A percentile compares a stretch with the other conserved stretches of the same genome.
These are phyloP conservation scores for Pelochelys cantorii DNA, from an alignment of 2,797 vertebrate genomes.

Conservation along the genomic window DNA sequence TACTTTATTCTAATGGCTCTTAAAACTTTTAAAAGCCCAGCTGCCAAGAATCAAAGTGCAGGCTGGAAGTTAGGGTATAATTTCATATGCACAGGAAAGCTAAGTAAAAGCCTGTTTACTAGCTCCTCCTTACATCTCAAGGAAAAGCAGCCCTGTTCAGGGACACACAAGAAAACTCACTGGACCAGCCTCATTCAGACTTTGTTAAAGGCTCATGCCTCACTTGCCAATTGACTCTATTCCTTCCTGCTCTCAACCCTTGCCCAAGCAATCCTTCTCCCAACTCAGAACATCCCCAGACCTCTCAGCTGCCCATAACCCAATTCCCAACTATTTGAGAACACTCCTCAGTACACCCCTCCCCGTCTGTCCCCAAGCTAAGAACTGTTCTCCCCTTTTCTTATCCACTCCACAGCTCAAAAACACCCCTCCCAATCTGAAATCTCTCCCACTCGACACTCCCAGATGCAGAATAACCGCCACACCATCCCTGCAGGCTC, in stretches of 20 bases:
- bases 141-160: neutral
- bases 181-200: rapidly evolving
- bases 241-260: rapidly evolving
- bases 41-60: slow-evolving; percentile 36
- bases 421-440: neutral
- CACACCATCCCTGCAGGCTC: neutral
- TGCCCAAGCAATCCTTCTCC: neutral
- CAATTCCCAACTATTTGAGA: rapidly evolving
- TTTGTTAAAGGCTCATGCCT: neutral
- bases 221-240: neutral
- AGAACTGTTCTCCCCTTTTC: neutral
- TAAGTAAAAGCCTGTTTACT: neutral
- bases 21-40: slow-evolving; percentile 56
- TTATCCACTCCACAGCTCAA: neutral
- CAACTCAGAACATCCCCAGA: neutral
- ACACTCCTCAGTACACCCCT: rapidly evolving
- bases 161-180: neutral
- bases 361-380: neutral
- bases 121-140: neutral
- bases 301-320: neutral
- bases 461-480: neutral
- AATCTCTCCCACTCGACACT: neutral
- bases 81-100: neutral
- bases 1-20: slow-evolving; percentile 33
- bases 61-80: slow-evolving; percentile 12